Evolutionary conservation across 2,888 invertebrate species (phyloP).

Genomic region (Seira sanloemensis): DNA sequence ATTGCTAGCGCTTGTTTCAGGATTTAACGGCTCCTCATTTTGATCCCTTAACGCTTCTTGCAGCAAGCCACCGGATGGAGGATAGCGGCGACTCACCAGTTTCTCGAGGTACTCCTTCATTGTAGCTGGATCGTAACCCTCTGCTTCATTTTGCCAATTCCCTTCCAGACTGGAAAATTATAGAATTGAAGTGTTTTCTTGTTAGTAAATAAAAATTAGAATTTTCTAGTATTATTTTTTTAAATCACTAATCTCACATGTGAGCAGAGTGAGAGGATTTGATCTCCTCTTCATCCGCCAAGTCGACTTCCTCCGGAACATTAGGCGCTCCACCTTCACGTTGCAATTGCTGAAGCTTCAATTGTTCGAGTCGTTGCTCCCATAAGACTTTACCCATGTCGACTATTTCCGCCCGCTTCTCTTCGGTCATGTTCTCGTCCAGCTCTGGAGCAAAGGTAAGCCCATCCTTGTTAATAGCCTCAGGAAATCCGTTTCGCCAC

Average conservation of each 20-base stretch:
- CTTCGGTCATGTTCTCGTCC: conserved; percentile 18
- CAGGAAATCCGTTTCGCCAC: conserved; percentile 44
- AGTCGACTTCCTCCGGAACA: conserved; percentile 18
- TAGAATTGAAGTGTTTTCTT: too few relatives aligned
- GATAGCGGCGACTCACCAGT: neutral
- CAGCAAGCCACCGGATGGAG: neutral
- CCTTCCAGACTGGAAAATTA: too few relatives aligned
- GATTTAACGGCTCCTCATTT: neutral
- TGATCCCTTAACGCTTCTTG: neutral
- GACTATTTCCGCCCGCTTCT: conserved; percentile 32
- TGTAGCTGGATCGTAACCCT: neutral
- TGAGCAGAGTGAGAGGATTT: too few relatives aligned
- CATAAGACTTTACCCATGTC: conserved; percentile 34
- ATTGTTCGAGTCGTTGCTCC: conserved; percentile 28
- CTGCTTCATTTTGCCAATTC: conserved; percentile 26
- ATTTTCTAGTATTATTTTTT: too few relatives aligned
- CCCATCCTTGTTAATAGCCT: conserved; percentile 30
- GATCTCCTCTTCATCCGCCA: conserved; percentile 24
- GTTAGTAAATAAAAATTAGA: too few relatives aligned
- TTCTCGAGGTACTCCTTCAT: conserved; percentile 33
- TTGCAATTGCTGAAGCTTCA: conserved; percentile 18
- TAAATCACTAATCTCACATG: too few relatives aligned
- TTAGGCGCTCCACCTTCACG: neutral
- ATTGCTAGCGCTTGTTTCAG: conserved; percentile 9
- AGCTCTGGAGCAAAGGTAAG: conserved; percentile 16